Base-by-base conservation (phyloP, 2,113 vertebrate genomes). In the Amblyornis subalaris region DNA sequence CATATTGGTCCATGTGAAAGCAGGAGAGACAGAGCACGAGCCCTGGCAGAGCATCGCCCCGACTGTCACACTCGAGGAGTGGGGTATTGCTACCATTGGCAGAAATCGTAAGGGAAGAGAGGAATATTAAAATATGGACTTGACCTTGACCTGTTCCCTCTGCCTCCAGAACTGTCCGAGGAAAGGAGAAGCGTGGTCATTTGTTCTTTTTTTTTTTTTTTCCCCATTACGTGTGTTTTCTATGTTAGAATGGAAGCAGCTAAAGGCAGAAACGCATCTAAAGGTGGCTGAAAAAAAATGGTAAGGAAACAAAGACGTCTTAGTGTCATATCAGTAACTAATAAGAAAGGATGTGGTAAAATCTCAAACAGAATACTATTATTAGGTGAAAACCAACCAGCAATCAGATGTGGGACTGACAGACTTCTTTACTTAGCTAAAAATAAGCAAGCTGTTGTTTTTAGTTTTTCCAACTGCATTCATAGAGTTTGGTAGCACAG, bases 331-430 rank as follows among this genome's bases (percentile, higher is more conserved):
- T 98, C 96, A 97, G 96, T 97, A 95, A 97, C 20, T 94, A 96
- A 96, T 90, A 95, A 97, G 97, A 98, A 97, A 97, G 93, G 93
- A 98, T 97, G 94, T 97, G 90, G 79, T 96, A 97, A 97, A 9
- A 8, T 89, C 55, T 85, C 66, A 70, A 82, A 83, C 47, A 93
- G 76, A 87, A 79, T 19, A 47, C 48, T 65, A 18, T 78, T 91
- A 35, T 67, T 77, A 91, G 75, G 36, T n/a, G 60, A 87, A 90
- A 93, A 73, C 33, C 28, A 92, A 33, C 21, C 22, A 79, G 18
- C 15, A 88, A 47, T 62, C 86, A 51, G 76, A 85, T 80, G 85
- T n/a, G 12, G 4, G 38, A 28, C 45, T 73, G 14, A 19, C 25
- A 83, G 51, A 38, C 40, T 47, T 80, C 51, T 90, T 75, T 74